These are phyloP conservation scores for Campoplex capitator DNA, from an alignment of 2,888 invertebrate genomes.

Conservation along the genomic window DNA sequence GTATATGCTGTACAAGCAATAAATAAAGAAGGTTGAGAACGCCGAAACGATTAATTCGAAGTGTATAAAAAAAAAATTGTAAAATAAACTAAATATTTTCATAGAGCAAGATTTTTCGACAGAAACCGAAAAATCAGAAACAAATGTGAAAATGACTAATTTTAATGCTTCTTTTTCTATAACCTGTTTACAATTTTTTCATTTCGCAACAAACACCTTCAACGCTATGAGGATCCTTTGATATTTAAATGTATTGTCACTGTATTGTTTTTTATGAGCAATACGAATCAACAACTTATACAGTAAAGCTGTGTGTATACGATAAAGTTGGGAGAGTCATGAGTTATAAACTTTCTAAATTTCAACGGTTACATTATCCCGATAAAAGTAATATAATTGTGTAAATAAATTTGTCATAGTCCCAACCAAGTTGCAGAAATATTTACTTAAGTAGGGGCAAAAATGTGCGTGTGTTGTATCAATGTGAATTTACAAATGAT, in stretches of 20 bases:
- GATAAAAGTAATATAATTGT: constrained; percentile 57
- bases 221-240: not conserved
- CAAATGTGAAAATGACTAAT: not conserved
- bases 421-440: constrained; percentile 35
- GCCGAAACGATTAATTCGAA: not conserved
- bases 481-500: constrained; percentile 60
- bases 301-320: not conserved
- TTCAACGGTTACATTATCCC: constrained; percentile 54
- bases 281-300: not conserved
- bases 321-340: constrained; percentile 12
- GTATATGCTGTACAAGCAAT: not conserved
- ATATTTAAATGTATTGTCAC: constrained; percentile 14
- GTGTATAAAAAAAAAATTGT: not conserved
- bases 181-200: not conserved
- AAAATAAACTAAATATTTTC: not conserved
- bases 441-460: constrained; percentile 25
- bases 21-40: constrained; percentile 3
- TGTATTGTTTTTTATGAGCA: constrained; percentile 4
- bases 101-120: not conserved
- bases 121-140: not conserved
- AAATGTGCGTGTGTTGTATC: constrained; percentile 10
- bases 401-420: constrained; percentile 60
- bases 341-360: constrained; percentile 56
- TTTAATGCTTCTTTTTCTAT: not conserved
- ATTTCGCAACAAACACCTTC: not conserved